Evolutionary conservation across 2,113 vertebrate genomes (phyloP).

Genomic region (Anhinga anhinga): DNA sequence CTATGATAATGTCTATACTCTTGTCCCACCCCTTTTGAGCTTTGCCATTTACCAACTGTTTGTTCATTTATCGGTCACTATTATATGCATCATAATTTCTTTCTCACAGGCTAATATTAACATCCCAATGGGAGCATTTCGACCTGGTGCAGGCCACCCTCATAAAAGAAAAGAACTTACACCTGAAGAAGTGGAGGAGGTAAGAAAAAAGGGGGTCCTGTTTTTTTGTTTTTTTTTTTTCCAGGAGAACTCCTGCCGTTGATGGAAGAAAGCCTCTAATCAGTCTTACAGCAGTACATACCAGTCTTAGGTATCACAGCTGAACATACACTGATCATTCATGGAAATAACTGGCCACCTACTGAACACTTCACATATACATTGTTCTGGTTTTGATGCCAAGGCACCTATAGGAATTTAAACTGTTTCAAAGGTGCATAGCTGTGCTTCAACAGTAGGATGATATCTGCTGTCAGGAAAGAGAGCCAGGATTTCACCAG

Average conservation of each 20-base stretch:
- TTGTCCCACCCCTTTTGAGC: not conserved
- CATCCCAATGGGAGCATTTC: conserved; percentile 98
- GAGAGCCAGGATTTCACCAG: not conserved
- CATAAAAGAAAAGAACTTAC: conserved; percentile 91
- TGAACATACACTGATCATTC: not conserved
- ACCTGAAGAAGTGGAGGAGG: conserved; percentile 86
- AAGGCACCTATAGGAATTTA: not conserved
- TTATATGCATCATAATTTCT: conserved; percentile 18
- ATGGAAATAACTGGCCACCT: not conserved
- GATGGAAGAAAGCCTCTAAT: not conserved
- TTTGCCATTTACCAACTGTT: not conserved
- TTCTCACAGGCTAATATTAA: conserved; percentile 93
- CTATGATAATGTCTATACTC: not conserved
- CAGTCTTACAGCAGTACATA: not conserved
- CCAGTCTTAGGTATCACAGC: not conserved
- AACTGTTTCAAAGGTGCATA: not conserved
- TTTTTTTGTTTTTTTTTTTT: not conserved
- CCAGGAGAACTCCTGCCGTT: not conserved
- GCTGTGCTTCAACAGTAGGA: not conserved
- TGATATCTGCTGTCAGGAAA: not conserved
- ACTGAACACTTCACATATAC: not conserved
- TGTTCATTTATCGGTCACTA: not conserved
- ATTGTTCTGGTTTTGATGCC: not conserved
- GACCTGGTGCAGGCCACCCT: conserved; percentile 94
- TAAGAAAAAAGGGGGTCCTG: conserved; percentile 57